These are phyloP conservation scores for Zaprionus obscuricornis DNA, from an alignment of 2,888 invertebrate species.

Conservation along the genomic window DNA sequence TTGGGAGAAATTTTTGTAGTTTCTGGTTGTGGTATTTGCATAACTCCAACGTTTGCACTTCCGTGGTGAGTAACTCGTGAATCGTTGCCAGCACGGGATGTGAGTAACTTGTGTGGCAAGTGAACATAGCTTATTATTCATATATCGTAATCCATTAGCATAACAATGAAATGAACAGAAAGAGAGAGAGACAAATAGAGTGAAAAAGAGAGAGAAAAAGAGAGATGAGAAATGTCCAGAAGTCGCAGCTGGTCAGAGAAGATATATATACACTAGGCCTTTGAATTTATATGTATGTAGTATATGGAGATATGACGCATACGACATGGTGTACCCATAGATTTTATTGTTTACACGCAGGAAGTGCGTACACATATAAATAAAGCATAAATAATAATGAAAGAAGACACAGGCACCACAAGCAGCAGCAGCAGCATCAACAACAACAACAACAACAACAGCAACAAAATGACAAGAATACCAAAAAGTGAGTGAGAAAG, in stretches of 20 bases:
- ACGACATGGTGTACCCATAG: slow-evolving; percentile 56
- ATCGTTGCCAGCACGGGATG: not conserved
- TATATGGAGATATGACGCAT: slow-evolving; percentile 55
- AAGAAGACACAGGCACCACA: slow-evolving; percentile 51
- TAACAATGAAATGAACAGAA: slow-evolving; percentile 65
- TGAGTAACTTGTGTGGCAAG: slow-evolving; percentile 12
- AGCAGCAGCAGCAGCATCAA: slow-evolving; percentile 16
- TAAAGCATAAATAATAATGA: slow-evolving; percentile 78
- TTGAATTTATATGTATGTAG: slow-evolving; percentile 40
- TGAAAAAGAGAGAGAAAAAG: slow-evolving; percentile 9
- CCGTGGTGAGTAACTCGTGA: slow-evolving; percentile 4
- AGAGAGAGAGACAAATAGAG: slow-evolving; percentile 5
- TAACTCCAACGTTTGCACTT: slow-evolving; percentile 49
- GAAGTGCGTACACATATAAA: slow-evolving; percentile 77
- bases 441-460: slow-evolving; percentile 11
- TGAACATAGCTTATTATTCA: slow-evolving; percentile 65
- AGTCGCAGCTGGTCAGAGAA: slow-evolving; percentile 35
- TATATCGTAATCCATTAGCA: slow-evolving; percentile 78
- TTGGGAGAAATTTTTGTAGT: not conserved
- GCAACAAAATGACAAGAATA: not conserved
- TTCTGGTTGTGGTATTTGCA: slow-evolving; percentile 44
- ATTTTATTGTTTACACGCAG: slow-evolving; percentile 67
- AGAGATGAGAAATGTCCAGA: slow-evolving; percentile 33
- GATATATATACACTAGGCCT: slow-evolving; percentile 41
- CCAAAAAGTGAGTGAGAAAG: not conserved